Evolutionary conservation across 1,140 invertebrate species (phyloP), one percentile per base, ranked within the genome.

Genomic region (Atta colombica): DNA sequence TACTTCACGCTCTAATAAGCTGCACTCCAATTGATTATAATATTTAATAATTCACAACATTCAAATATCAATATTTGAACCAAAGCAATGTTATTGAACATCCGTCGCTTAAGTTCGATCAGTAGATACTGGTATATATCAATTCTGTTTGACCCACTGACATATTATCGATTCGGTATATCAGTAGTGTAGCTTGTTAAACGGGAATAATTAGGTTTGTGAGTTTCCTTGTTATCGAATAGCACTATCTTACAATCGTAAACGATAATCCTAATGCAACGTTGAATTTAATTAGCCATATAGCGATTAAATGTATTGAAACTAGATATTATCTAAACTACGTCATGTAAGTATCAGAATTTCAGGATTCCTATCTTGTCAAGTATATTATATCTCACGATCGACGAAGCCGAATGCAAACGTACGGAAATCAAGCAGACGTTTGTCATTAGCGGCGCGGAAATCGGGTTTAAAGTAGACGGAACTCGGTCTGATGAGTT

Each of bases 391-490:
- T 49, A 74, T 61, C 39, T 84, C 39, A 21, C 49, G 2, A 25
- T 51, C 66, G 68, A 49, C 39, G 53, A 31, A 60, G 14, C 35
- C 35, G 68, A 75, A 74, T 39, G 55, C 49, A 81, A 84, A 84
- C 69, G 55, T 63, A 84, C 80, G 78, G 89, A 89, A 92, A 88
- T 88, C 88, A 86, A 84, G 65, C 88, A 89, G 89, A 91, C 89
- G 90, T 88, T 89, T 89, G 90, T 91, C 90, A 90, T 93, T 92
- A 93, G 80, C 86, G 74, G 86, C 85, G 85, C 78, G 90, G 91
- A 91, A 92, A 91, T 91, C 81, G 68, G 81, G 68, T 81, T 89
- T 89, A 90, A 90, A 89, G 90, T 86, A 91, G 87, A 82, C 88
- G 91, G 89, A 92, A 93, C 88, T 91, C 85, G 86, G 85, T 85